Conservation (phyloP, 2,113 vertebrate species). For the Anseranas semipalmata region DNA sequence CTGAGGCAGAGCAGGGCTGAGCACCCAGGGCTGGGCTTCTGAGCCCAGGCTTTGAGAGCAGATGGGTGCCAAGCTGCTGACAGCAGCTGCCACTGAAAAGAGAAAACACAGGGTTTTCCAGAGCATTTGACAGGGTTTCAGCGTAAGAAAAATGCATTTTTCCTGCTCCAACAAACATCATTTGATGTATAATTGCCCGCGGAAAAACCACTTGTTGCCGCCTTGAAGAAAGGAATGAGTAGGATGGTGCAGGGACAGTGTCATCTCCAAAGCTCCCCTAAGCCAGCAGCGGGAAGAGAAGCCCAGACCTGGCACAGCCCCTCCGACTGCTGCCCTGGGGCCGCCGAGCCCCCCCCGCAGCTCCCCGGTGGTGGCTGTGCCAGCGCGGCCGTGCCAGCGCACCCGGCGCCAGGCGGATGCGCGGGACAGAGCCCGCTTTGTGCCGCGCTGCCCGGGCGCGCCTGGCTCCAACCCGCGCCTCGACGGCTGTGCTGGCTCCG, state of each 20-base stretch:
- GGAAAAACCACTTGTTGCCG: not conserved
- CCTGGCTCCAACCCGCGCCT: not conserved
- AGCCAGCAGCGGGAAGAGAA: not conserved
- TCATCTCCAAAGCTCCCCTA: not conserved
- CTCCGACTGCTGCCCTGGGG: not conserved
- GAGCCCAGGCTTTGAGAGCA: not conserved
- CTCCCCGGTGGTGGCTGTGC: not conserved
- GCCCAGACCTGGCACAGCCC: not conserved
- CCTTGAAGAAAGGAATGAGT: not conserved
- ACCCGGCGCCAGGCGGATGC: not conserved
- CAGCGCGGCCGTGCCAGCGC: not conserved
- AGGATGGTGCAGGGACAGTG: not conserved
- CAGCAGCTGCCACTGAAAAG: not conserved
- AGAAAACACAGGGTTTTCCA: not conserved
- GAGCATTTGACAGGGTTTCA: not conserved
- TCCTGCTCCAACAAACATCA: not conserved
- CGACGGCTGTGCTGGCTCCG: not conserved
- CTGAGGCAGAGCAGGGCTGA: not conserved
- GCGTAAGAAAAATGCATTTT: too few species aligned
- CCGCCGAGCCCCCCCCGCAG: not conserved
- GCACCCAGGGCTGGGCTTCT: not conserved
- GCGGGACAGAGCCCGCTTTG: not conserved
- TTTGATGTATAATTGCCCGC: fast-evolving
- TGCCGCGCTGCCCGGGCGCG: not conserved
- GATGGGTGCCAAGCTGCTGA: not conserved